These are phyloP conservation scores for Erannis defoliaria DNA, from an alignment of 2,888 invertebrate genomes.

Conservation along the genomic window DNA sequence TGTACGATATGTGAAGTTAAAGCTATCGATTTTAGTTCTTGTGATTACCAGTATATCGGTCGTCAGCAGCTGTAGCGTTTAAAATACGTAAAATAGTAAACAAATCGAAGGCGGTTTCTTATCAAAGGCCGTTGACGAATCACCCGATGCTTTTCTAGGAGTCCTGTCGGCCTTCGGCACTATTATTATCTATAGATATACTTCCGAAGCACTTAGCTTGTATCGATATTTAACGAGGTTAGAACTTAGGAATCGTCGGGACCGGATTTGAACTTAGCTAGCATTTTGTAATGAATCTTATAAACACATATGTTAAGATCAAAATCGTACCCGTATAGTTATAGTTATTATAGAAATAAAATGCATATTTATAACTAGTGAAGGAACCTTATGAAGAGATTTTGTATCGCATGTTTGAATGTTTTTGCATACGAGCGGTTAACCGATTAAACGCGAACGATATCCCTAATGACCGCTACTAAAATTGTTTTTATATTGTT, in stretches of 20 bases:
- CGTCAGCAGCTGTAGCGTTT: constrained; percentile 8
- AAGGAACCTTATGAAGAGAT: constrained; percentile 72
- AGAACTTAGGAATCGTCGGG: constrained; percentile 54
- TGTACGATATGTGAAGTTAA: neutral
- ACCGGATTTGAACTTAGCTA: constrained; percentile 44
- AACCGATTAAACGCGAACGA: constrained; percentile 33
- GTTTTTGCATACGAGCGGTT: constrained; percentile 70
- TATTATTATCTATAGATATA: constrained; percentile 40
- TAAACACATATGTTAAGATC: constrained; percentile 37
- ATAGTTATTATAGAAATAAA: constrained; percentile 57
- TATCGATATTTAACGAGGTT: constrained; percentile 60
- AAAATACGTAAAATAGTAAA: constrained; percentile 8
- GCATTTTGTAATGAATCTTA: constrained; percentile 23
- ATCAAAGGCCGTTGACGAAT: constrained; percentile 20
- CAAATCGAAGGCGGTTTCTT: constrained; percentile 13
- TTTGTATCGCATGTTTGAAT: constrained; percentile 68
- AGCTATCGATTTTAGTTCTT: neutral
- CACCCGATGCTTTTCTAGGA: constrained; percentile 25
- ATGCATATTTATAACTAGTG: constrained; percentile 66
- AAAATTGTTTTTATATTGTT: constrained; percentile 33
- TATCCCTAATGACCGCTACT: constrained; percentile 35
- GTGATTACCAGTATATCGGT: neutral
- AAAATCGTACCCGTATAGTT: constrained; percentile 55
- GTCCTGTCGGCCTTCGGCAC: constrained; percentile 31
- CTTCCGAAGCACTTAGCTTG: constrained; percentile 66